Evolutionary conservation across 1,140 invertebrate genomes (phyloP).

Genomic region (Metopolophium dirhodum): DNA sequence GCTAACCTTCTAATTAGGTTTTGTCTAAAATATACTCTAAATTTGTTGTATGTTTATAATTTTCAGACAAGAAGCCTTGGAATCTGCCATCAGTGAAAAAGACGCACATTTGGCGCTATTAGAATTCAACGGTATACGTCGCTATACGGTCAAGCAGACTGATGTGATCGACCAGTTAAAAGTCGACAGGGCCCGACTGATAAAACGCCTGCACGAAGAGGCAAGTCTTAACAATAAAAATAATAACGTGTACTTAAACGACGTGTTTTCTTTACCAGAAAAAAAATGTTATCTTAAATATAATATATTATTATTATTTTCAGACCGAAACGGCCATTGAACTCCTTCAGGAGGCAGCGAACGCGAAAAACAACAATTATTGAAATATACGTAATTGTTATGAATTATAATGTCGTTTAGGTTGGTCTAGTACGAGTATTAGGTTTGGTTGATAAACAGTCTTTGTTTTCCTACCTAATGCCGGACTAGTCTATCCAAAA

Average conservation of each 20-base stretch:
- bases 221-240: slow-evolving; percentile 63
- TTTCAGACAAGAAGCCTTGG: slow-evolving; percentile 80
- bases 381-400: neutral
- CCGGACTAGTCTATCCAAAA: neutral
- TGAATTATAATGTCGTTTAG: slow-evolving; percentile 23
- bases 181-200: slow-evolving; percentile 69
- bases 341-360: slow-evolving; percentile 59
- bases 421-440: neutral
- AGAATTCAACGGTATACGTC: slow-evolving; percentile 75
- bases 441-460: neutral
- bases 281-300: neutral
- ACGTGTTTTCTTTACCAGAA: neutral
- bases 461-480: neutral
- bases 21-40: neutral
- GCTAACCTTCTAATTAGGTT: neutral
- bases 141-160: slow-evolving; percentile 69
- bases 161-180: slow-evolving; percentile 71
- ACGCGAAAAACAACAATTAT: slow-evolving; percentile 45
- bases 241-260: neutral
- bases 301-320: neutral
- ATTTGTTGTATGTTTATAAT: slow-evolving; percentile 28
- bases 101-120: slow-evolving; percentile 83
- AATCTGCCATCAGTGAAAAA: slow-evolving; percentile 83
- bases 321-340: slow-evolving; percentile 59
- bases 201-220: slow-evolving; percentile 74